Percentiles rank a stretch among this genome's conserved stretches.
phyloP scores from a whole-genome alignment of 2,888 invertebrate species.

The Stenotaenia linearis region DNA sequence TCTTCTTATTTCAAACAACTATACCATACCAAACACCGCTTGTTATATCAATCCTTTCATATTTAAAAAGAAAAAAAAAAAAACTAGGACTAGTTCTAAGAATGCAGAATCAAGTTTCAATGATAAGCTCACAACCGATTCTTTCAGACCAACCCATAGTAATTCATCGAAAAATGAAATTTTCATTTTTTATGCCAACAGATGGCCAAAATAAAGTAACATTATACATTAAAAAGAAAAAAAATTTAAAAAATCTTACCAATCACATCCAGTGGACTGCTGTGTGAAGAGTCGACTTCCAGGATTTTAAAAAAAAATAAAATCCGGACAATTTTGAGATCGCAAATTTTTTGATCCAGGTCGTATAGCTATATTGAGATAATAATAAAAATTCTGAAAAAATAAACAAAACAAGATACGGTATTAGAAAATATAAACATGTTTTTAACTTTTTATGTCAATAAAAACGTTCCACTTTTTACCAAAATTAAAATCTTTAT shows the following conservation, averaged over 20 bases:
- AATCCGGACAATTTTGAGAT: neutral
- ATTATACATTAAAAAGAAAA: too few relatives aligned
- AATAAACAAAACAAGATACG: neutral
- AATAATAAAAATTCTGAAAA: neutral
- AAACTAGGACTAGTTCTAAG: neutral
- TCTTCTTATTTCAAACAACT: neutral
- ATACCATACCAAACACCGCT: neutral
- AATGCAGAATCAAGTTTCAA: neutral
- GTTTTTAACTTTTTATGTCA: neutral
- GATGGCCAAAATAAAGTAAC: neutral
- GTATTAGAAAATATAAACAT: neutral
- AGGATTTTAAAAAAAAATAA: neutral
- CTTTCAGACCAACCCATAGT: neutral
- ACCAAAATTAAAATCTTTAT: too few relatives aligned
- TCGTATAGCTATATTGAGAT: too few relatives aligned
- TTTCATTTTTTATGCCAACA: neutral
- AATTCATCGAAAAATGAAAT: neutral
- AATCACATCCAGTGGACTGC: conserved; percentile 2
- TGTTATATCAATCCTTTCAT: neutral
- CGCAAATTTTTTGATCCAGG: neutral
- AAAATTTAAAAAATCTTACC: neutral
- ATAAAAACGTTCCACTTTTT: too few relatives aligned
- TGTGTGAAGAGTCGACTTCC: neutral
- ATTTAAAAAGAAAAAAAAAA: neutral
- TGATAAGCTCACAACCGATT: neutral